A percentile compares a stretch with the other conserved stretches of the same genome.
phyloP scores from a whole-genome alignment of 2,113 vertebrate species.

The Colaptes auratus region DNA sequence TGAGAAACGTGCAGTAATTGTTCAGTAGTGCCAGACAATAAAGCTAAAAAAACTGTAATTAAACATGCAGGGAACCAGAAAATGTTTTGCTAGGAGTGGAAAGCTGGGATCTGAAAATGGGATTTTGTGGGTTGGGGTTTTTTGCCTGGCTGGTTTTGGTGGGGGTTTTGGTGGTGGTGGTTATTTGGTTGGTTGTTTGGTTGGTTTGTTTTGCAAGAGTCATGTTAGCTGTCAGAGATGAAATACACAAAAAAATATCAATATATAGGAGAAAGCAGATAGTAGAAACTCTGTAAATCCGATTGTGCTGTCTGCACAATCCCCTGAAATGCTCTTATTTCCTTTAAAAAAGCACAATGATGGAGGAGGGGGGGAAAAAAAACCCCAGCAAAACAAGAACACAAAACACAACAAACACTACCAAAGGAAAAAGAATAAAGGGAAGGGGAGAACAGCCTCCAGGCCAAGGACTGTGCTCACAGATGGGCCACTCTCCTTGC shows the following conservation, averaged over 20 bases:
- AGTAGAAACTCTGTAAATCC: conserved; percentile 20
- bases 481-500: conserved; percentile 25
- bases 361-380: background rate
- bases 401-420: no score
- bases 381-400: background rate
- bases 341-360: background rate
- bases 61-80: background rate
- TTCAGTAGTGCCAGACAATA: background rate
- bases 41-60: background rate
- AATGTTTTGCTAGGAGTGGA: background rate
- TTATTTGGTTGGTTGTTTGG: no score
- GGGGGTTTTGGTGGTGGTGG: no score
- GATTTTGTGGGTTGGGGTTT: background rate
- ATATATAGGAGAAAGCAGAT: conserved; percentile 42
- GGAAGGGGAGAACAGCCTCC: background rate
- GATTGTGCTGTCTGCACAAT: background rate
- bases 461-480: background rate
- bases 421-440: background rate
- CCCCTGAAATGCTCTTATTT: background rate
- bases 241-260: conserved; percentile 40
- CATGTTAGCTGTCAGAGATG: background rate
- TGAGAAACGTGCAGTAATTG: background rate
- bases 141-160: no score
- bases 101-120: background rate
- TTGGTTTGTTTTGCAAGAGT: background rate